Conservation (phyloP, 2,888 invertebrate genomes). For the Drosophila diplacantha region DNA sequence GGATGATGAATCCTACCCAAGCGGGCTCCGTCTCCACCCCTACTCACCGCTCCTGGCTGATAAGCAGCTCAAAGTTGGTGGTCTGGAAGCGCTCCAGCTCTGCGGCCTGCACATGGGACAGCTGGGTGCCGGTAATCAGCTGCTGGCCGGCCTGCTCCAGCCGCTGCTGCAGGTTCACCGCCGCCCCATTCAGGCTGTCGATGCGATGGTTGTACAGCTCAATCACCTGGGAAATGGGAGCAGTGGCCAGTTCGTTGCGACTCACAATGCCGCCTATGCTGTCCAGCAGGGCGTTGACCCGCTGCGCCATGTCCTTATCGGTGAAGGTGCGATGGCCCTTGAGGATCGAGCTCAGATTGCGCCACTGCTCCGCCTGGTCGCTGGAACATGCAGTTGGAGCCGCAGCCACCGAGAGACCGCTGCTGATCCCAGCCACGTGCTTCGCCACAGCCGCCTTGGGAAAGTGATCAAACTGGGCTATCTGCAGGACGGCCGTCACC, state of each 20-base stretch:
- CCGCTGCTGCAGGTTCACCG: conserved; percentile 67
- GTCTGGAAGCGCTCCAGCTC: conserved; percentile 74
- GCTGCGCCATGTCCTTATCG: conserved; percentile 73
- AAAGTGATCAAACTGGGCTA: conserved; percentile 75
- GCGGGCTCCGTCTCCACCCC: fast-evolving
- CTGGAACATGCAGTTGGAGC: conserved; percentile 4
- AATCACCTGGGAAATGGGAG: conserved; percentile 75
- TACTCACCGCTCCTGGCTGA: conserved; percentile 74
- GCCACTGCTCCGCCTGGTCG: conserved; percentile 67
- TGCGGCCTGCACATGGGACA: conserved; percentile 72
- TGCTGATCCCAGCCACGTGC: conserved; percentile 62
- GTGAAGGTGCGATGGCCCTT: conserved; percentile 72
- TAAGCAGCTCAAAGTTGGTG: conserved; percentile 76
- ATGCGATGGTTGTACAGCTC: conserved; percentile 76
- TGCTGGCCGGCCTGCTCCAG: conserved; percentile 73
- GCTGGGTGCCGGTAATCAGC: conserved; percentile 71
- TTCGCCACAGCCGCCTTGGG: conserved; percentile 73
- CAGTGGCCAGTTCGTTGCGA: conserved; percentile 72
- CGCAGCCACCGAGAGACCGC: neutral
- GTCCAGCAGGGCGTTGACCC: conserved; percentile 71
- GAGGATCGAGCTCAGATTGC: conserved; percentile 73
- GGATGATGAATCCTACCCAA: neutral
- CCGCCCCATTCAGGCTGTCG: conserved; percentile 66
- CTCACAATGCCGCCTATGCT: conserved; percentile 64
- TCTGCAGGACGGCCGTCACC: conserved; percentile 73